phyloP scores from a whole-genome alignment of 2,888 invertebrate genomes.

The Torymus texanus region DNA sequence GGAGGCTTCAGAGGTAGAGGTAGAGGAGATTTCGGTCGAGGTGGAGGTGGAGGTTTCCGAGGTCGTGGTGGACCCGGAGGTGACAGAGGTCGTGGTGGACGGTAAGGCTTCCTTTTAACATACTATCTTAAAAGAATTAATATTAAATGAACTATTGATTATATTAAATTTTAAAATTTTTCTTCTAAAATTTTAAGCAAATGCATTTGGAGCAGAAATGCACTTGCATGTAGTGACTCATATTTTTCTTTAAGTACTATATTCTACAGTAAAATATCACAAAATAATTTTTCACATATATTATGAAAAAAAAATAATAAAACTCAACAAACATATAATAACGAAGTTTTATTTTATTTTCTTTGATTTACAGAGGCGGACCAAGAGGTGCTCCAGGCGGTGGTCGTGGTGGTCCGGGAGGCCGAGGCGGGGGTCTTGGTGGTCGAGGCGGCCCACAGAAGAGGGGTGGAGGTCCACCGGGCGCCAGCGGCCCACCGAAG shows the following conservation, averaged over 20 bases:
- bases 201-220: too few species aligned
- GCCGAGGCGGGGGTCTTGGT: slow-evolving; percentile 74
- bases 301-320: too few species aligned
- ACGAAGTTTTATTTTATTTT: background rate
- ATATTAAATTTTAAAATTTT: too few species aligned
- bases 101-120: too few species aligned
- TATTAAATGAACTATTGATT: too few species aligned
- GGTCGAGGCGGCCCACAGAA: slow-evolving; percentile 74
- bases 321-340: background rate
- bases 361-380: slow-evolving; percentile 37
- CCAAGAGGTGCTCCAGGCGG: slow-evolving; percentile 46
- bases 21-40: slow-evolving; percentile 73
- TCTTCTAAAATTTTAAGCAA: too few species aligned
- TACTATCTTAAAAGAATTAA: too few species aligned
- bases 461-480: slow-evolving; percentile 77
- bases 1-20: slow-evolving; percentile 68
- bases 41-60: slow-evolving; percentile 68
- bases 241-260: too few species aligned
- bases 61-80: slow-evolving; percentile 71
- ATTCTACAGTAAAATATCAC: too few species aligned
- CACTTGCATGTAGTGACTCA: too few species aligned
- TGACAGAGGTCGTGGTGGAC: slow-evolving; percentile 69
- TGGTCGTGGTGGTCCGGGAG: slow-evolving; percentile 73
- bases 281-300: too few species aligned
- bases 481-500: slow-evolving; percentile 79